Evolutionary conservation across 2,888 invertebrate genomes (phyloP).

Genomic region (Zhengitettix transpicula): DNA sequence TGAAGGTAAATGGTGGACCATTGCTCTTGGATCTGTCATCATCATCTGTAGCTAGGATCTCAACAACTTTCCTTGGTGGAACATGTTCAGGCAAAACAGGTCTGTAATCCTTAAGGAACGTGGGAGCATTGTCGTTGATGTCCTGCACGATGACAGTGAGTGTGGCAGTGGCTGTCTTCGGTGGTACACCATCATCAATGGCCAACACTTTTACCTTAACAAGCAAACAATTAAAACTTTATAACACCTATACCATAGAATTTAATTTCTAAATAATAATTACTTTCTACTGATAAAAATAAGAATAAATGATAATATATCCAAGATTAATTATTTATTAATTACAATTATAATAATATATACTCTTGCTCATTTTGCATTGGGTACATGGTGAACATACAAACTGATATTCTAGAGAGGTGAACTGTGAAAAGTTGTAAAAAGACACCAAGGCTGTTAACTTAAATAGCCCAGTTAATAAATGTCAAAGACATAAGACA

Average conservation of each 20-base stretch:
- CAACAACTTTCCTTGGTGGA: conserved; percentile 78
- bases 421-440: too few relatives aligned
- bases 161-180: conserved; percentile 85
- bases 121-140: conserved; percentile 88
- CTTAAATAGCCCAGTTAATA: too few relatives aligned
- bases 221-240: background rate
- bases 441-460: too few relatives aligned
- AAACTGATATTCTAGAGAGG: too few relatives aligned
- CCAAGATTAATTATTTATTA: too few relatives aligned
- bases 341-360: too few relatives aligned
- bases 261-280: background rate
- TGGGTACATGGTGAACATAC: too few relatives aligned
- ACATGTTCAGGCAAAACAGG: conserved; percentile 88
- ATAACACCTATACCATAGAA: background rate
- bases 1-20: conserved; percentile 91
- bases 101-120: conserved; percentile 80
- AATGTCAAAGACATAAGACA: too few relatives aligned
- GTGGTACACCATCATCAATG: conserved; percentile 84
- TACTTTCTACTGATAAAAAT: background rate
- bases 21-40: conserved; percentile 88
- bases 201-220: conserved; percentile 74
- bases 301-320: background rate
- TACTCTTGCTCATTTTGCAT: too few relatives aligned
- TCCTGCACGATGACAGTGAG: conserved; percentile 88
- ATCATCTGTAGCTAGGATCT: conserved; percentile 84